Conservation (phyloP, 2,888 invertebrate genomes). For the Horisme vitalbata region DNA sequence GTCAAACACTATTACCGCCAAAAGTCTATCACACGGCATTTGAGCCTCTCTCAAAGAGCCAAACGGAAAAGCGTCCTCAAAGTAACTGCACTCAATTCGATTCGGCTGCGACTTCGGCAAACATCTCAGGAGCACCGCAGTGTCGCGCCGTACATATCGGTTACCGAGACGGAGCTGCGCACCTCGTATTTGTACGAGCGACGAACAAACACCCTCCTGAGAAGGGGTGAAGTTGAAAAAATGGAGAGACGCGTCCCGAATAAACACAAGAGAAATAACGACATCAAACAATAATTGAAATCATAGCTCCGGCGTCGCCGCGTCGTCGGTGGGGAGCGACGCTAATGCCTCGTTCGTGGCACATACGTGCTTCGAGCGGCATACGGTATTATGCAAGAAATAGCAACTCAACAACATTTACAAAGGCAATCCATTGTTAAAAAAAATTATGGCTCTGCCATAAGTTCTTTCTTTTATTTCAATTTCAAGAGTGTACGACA, state of each 20-base stretch:
- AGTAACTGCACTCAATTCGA: slow-evolving; percentile 68
- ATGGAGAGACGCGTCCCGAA: slow-evolving; percentile 71
- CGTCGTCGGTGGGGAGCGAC: slow-evolving; percentile 40
- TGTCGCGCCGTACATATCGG: slow-evolving; percentile 71
- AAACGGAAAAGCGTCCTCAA: slow-evolving; percentile 35
- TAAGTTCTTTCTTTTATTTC: no score
- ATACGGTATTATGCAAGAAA: background rate
- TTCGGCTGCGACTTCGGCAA: slow-evolving; percentile 64
- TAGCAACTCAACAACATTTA: no score
- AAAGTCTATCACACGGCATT: slow-evolving; percentile 27
- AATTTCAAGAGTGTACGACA: no score
- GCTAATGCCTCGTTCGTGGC: slow-evolving; percentile 51
- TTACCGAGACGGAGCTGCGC: slow-evolving; percentile 60
- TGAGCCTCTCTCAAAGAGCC: slow-evolving; percentile 26
- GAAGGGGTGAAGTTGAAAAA: slow-evolving; percentile 71
- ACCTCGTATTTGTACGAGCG: slow-evolving; percentile 68
- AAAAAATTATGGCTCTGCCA: no score
- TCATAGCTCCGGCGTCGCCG: slow-evolving; percentile 61
- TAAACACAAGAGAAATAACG: slow-evolving; percentile 78
- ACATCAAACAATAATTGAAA: slow-evolving; percentile 81
- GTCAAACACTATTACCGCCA: slow-evolving; percentile 22
- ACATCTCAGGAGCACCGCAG: slow-evolving; percentile 46
- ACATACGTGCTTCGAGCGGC: slow-evolving; percentile 37
- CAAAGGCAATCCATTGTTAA: no score
- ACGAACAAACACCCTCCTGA: slow-evolving; percentile 44